Conservation (phyloP, 2,888 invertebrate species). For the Diplazon laetatorius region DNA sequence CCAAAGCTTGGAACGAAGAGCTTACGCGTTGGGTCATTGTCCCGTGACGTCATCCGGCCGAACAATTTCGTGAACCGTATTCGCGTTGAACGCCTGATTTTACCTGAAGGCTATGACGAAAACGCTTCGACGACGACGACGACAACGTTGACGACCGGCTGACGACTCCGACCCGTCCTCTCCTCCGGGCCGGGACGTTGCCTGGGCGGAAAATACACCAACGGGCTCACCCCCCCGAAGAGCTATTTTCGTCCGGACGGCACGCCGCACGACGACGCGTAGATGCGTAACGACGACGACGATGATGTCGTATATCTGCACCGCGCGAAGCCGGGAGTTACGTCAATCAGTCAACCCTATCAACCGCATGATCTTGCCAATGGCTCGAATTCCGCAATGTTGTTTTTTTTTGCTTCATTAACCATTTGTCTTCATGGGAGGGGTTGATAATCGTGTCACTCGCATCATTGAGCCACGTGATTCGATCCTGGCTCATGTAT, state of each 20-base stretch:
- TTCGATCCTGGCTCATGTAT: background rate
- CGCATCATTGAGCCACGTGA: background rate
- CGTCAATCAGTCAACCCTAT: slow-evolving; percentile 25
- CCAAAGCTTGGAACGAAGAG: no score
- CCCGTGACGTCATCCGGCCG: slow-evolving; percentile 4
- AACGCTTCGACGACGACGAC: background rate
- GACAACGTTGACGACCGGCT: background rate
- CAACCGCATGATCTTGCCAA: slow-evolving; percentile 16
- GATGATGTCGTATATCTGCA: no score
- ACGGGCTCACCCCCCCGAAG: slow-evolving; percentile 12
- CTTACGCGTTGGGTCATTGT: slow-evolving; percentile 9
- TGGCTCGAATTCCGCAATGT: background rate
- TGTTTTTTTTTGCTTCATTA: background rate
- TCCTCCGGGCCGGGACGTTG: slow-evolving; percentile 5
- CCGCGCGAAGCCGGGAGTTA: slow-evolving; percentile 1
- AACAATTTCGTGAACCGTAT: slow-evolving; percentile 3
- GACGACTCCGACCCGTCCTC: slow-evolving; percentile 2
- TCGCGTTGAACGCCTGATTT: background rate
- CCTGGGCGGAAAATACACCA: slow-evolving; percentile 26
- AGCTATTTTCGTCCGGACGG: slow-evolving; percentile 8
- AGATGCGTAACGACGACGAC: no score
- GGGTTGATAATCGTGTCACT: background rate
- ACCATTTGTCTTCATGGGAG: background rate
- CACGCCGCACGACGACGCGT: slow-evolving; percentile 4
- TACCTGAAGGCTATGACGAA: slow-evolving; percentile 4